Evolutionary conservation across 2,113 vertebrate species (phyloP), one percentile per base, ranked within the genome.

Genomic region (Phyllostomus discolor): DNA sequence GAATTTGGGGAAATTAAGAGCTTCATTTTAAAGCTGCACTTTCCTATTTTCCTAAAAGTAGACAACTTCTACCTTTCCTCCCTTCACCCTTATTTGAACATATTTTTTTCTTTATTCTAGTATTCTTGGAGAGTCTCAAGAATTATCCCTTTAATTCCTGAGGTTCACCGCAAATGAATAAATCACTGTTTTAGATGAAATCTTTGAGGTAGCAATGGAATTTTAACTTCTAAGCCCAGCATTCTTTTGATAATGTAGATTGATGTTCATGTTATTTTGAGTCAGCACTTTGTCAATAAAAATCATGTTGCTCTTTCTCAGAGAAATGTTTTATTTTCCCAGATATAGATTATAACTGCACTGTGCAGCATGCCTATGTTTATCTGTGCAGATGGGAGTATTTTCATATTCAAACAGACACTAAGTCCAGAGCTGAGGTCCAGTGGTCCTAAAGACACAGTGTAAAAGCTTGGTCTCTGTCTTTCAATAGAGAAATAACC

Each of bases 261-360:
- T 75, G n/a, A 95, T 78, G 17, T 20, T 19, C 35, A 78, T 94
- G 59, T 5, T 50, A 88, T 91, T 88, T 70, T 85, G 66, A 96
- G 76, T 80, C 28, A 81, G 35, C 24, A 2, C 5, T 92, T 87
- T 92, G 50, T 88, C 88, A 90, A 66, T 81, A 92, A 79, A 97
- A 95, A 70, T 81, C 54, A 38, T 57, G 19, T 46, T 28, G 2
- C 9, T 76, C 6, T 50, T 93, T 93, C 76, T 19, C 7, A 62
- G 48, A 90, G 62, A 82, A 90, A 86, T 59, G 15, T 4, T 50
- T 92, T 78, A 22, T 24, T 41, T 67, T 59, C 57, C 43, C 31
- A 46, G 41, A 38, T 91, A 54, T 38, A 92, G 75, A 66, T 35
- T n/a, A 4, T 46, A 70, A 31, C 62, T 59, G 16, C 50, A 10